These are phyloP conservation scores for Gambelia wislizenii DNA, from an alignment of 2,797 vertebrate genomes.

Conservation along the genomic window DNA sequence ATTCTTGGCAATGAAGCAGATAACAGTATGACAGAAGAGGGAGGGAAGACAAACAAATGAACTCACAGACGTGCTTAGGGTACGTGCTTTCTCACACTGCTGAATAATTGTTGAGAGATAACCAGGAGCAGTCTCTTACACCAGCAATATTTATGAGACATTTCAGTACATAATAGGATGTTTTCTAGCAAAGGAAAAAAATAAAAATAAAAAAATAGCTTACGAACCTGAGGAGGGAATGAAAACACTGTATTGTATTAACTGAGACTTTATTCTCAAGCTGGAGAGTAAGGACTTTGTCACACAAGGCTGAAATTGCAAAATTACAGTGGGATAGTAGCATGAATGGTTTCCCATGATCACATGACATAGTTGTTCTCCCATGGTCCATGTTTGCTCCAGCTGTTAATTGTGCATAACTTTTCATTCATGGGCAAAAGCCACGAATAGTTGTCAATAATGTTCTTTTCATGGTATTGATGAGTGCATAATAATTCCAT, in stretches of 20 bases:
- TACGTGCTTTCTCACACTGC: neutral
- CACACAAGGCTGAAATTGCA: too few species aligned
- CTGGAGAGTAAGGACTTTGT: neutral
- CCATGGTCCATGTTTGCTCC: too few species aligned
- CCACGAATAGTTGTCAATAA: too few species aligned
- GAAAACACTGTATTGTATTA: neutral
- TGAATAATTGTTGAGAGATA: neutral
- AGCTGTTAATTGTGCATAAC: too few species aligned
- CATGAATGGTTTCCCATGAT: too few species aligned
- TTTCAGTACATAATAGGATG: neutral
- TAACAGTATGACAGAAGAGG: neutral
- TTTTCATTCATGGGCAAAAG: too few species aligned
- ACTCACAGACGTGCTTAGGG: neutral
- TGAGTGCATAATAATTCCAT: too few species aligned
- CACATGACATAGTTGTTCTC: too few species aligned
- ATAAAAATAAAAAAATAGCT: neutral
- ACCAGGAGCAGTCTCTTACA: neutral
- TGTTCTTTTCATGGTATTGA: too few species aligned
- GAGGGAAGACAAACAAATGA: too few species aligned
- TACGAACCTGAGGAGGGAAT: neutral
- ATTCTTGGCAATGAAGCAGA: neutral
- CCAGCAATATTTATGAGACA: neutral
- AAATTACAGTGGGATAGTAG: too few species aligned
- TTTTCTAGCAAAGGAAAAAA: neutral
- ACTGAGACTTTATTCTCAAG: neutral